These are phyloP conservation scores for Gandaritis pyraliata DNA, from an alignment of 2,888 invertebrate genomes.

Conservation along the genomic window DNA sequence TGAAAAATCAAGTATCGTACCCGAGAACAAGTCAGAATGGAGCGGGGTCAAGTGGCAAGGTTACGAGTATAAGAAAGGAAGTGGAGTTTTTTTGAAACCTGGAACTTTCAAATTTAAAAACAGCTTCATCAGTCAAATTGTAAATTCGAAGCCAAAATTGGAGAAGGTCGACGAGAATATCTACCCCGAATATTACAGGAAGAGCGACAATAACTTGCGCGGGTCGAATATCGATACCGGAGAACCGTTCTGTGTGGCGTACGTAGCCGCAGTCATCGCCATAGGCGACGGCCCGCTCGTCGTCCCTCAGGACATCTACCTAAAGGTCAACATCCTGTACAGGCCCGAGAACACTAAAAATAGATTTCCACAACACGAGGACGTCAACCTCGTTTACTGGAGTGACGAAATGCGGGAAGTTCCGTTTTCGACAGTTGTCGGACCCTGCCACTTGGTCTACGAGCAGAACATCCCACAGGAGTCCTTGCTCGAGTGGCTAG, in stretches of 20 bases:
- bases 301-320: conserved; percentile 84
- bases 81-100: conserved; percentile 88
- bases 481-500: conserved; percentile 84
- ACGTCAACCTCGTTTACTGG: conserved; percentile 91
- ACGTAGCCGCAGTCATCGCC: conserved; percentile 86
- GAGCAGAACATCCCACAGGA: conserved; percentile 85
- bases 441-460: conserved; percentile 88
- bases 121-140: conserved; percentile 45
- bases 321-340: conserved; percentile 88
- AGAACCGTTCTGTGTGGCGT: conserved; percentile 90
- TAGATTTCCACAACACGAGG: conserved; percentile 85
- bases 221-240: conserved; percentile 89
- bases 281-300: conserved; percentile 79
- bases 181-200: conserved; percentile 92
- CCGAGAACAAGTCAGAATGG: conserved; percentile 75
- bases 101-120: conserved; percentile 85
- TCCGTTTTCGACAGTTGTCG: conserved; percentile 85
- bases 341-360: conserved; percentile 90
- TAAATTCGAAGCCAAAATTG: conserved; percentile 59
- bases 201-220: conserved; percentile 87
- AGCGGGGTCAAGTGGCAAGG: conserved; percentile 83
- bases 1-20: conserved; percentile 64
- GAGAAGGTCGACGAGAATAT: conserved; percentile 88
- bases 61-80: conserved; percentile 86
- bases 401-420: conserved; percentile 88